Base-by-base conservation (phyloP, 1,140 invertebrate species). In the Antheraea mylitta region DNA sequence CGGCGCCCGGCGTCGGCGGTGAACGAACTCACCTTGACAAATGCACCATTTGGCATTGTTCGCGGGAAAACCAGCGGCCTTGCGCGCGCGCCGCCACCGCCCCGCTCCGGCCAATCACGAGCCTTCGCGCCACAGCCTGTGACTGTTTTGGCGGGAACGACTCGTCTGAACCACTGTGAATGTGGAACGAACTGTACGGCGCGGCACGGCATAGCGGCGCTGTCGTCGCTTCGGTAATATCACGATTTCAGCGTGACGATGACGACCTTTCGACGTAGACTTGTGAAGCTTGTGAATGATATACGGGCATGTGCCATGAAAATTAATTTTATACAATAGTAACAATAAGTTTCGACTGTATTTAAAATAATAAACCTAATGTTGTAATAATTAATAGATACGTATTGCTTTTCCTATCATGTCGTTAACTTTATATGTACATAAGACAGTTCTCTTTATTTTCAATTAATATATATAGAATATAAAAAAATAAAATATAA, bases 1-100 rank as follows among this genome's bases (percentile, higher is more conserved):
- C 85, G 86, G 87, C 86, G 86, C 86, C 74, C 80, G 80, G 86
- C 88, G 88, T 86, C 88, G 85, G 79, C 87, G 89, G 89, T 91
- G 89, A 90, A 91, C 89, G 89, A 90, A 91, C 89, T 91, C 86
- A 91, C 89, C 89, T 91, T 91, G 89, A 91, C 89, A 91, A 91
- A 91, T 91, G 89, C 89, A 91, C 89, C 89, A 91, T 91, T 91
- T 90, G 89, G 89, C 89, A 90, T 91, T 91, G 89, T 91, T 91
- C 86, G 89, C 89, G 89, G 89, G 87, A 91, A 90, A 91, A 91
- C 89, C 87, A 87, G 87, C 89, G 89, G 89, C 89, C 89, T 91
- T 91, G 87, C 86, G 83, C 84, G 77, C 86, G 80, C 83, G 79
- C 74, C 77, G 82, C 75, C 79, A 75, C 77, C 77, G 70, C 77